Evolutionary conservation across 2,797 vertebrate genomes (phyloP).

Genomic region (Gambusia yucatana): DNA sequence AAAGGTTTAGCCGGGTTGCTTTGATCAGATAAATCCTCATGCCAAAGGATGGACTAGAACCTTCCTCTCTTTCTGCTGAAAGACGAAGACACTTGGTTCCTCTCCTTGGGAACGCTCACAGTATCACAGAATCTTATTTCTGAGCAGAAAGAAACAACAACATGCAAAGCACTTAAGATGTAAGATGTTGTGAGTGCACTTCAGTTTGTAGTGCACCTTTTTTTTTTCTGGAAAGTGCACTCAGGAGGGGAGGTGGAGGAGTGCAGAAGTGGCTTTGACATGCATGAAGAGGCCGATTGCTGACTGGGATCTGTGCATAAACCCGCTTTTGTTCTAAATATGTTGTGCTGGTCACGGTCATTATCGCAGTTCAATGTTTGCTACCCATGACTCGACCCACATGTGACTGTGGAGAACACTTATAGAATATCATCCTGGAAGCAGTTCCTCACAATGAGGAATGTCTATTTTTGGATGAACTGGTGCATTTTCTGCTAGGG

Average conservation of each 20-base stretch:
- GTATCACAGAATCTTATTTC: conserved; percentile 28
- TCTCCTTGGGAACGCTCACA: not conserved
- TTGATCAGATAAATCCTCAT: conserved; percentile 69
- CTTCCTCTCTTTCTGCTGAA: conserved; percentile 37
- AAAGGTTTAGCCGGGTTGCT: conserved; percentile 50
- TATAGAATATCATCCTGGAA: conserved; percentile 67
- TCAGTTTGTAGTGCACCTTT: conserved; percentile 37
- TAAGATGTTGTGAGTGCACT: conserved; percentile 53
- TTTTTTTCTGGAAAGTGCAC: conserved; percentile 47
- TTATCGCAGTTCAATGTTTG: conserved; percentile 51
- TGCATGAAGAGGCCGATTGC: conserved; percentile 26
- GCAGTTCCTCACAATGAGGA: conserved; percentile 62
- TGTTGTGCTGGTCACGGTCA: conserved; percentile 48
- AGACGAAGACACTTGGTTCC: conserved; percentile 9
- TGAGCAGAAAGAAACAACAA: conserved; percentile 33
- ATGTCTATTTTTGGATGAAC: conserved; percentile 72
- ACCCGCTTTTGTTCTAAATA: conserved; percentile 25
- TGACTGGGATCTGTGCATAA: conserved; percentile 30
- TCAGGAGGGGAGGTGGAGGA: conserved; percentile 16
- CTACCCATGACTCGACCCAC: conserved; percentile 51
- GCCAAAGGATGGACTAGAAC: conserved; percentile 35
- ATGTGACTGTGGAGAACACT: conserved; percentile 44
- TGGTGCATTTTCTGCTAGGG: conserved; percentile 56
- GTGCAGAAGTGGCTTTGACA: conserved; percentile 41
- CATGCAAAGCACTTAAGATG: conserved; percentile 47